phyloP scores from a whole-genome alignment of 2,113 vertebrate genomes.

The Platysteira castanea region DNA sequence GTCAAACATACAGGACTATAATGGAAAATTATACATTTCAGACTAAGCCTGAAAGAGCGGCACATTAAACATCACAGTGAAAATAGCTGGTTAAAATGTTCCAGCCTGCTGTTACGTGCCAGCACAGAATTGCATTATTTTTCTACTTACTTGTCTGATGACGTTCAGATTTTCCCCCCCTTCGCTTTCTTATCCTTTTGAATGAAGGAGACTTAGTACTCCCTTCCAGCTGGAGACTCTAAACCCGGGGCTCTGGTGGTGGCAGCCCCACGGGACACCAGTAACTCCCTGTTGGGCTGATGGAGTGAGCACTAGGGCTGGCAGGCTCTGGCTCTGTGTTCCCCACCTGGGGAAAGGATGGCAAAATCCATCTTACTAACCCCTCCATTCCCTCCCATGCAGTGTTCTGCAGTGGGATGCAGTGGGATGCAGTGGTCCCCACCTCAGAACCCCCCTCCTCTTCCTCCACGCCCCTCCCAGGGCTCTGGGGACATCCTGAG shows the following conservation, averaged over 20 bases:
- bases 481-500: neutral
- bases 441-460: neutral
- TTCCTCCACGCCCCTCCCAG: neutral
- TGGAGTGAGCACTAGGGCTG: neutral
- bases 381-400: fast-evolving
- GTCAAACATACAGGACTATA: slow-evolving; percentile 67
- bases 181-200: neutral
- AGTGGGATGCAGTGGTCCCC: neutral
- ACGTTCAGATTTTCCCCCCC: neutral
- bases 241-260: fast-evolving
- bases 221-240: neutral
- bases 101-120: slow-evolving; percentile 45
- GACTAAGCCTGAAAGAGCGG: slow-evolving; percentile 19
- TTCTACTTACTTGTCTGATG: slow-evolving; percentile 34
- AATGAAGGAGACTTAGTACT: neutral
- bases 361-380: neutral
- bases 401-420: neutral
- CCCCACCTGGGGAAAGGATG: neutral
- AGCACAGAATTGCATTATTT: slow-evolving; percentile 37
- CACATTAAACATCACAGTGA: slow-evolving; percentile 35
- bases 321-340: neutral
- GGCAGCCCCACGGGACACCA: neutral
- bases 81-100: slow-evolving; percentile 65
- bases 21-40: slow-evolving; percentile 71
- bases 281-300: neutral